phyloP scores from a whole-genome alignment of 2,888 invertebrate genomes.

The Abscondita cerata region DNA sequence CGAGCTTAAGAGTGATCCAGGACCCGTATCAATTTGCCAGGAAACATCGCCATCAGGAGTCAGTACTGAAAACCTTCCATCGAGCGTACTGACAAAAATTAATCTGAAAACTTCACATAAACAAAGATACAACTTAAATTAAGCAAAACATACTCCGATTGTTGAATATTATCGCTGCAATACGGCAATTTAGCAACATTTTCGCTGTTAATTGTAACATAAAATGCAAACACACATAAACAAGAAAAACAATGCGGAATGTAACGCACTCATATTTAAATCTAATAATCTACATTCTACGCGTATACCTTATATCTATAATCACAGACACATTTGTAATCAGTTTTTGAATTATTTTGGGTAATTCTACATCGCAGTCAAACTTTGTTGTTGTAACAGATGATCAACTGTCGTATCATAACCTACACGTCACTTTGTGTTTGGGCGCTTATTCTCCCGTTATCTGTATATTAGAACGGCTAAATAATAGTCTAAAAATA shows the following conservation, averaged over 20 bases:
- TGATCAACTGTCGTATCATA: slow-evolving; percentile 2
- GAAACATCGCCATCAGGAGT: slow-evolving; percentile 73
- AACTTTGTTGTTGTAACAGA: not conserved
- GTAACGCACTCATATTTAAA: slow-evolving; percentile 10
- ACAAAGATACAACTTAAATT: slow-evolving; percentile 11
- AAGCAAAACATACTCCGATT: slow-evolving; percentile 18
- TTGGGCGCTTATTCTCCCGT: too few relatives aligned
- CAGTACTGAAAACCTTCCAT: slow-evolving; percentile 86
- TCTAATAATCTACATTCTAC: not conserved
- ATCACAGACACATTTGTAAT: not conserved
- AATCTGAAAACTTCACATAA: slow-evolving; percentile 62
- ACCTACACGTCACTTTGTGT: slow-evolving; percentile 16
- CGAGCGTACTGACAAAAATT: slow-evolving; percentile 87
- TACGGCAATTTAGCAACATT: slow-evolving; percentile 26
- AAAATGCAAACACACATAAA: slow-evolving; percentile 8
- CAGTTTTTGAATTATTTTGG: not conserved
- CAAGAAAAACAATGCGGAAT: slow-evolving; percentile 10
- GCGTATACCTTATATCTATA: not conserved
- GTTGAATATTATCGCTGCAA: slow-evolving; percentile 18
- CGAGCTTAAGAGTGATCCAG: slow-evolving; percentile 81
- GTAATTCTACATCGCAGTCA: too few relatives aligned
- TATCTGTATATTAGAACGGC: too few relatives aligned
- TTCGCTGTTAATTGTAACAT: slow-evolving; percentile 19
- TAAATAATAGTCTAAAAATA: too few relatives aligned
- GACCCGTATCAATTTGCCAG: slow-evolving; percentile 83